A percentile compares a stretch with the other conserved stretches of the same genome.
Evolutionary conservation across 2,113 vertebrate genomes (phyloP).

Genomic region (Sinocyclocheilus rhinocerous): DNA sequence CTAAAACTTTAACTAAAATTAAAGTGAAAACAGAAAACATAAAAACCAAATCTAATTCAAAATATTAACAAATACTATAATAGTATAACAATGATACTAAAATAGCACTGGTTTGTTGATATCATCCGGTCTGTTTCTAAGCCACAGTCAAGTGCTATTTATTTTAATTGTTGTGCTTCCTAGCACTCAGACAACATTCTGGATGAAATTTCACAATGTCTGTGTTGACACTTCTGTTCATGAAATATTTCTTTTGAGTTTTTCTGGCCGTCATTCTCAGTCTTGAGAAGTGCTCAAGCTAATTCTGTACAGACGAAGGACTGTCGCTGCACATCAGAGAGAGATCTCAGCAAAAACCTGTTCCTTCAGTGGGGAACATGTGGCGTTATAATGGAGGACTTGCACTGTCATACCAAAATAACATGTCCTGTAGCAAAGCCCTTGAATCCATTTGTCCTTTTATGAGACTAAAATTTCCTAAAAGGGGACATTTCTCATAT

Average conservation of each 20-base stretch:
- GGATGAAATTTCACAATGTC: not conserved
- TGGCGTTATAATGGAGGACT: not conserved
- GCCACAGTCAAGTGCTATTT: not conserved
- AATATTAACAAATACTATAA: not conserved
- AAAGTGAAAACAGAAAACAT: no score
- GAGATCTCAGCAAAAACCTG: not conserved
- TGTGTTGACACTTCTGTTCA: slow-evolving; percentile 24
- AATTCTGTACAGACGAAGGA: slow-evolving; percentile 29
- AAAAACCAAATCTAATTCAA: no score
- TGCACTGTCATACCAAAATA: not conserved
- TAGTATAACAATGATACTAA: not conserved
- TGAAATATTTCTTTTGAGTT: slow-evolving; percentile 22
- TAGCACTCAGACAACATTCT: no score
- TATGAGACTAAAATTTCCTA: not conserved
- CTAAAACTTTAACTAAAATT: not conserved
- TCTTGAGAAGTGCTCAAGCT: slow-evolving; percentile 37
- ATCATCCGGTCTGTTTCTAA: no score
- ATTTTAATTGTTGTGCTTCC: no score
- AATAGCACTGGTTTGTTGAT: not conserved
- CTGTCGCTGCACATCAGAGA: slow-evolving; percentile 40
- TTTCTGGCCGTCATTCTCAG: slow-evolving; percentile 1
- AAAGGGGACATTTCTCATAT: not conserved
- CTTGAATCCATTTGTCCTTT: not conserved
- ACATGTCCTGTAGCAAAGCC: not conserved
- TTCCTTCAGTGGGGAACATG: not conserved